Conservation (phyloP, 2,888 invertebrate genomes). For the Adineta ricciae region DNA sequence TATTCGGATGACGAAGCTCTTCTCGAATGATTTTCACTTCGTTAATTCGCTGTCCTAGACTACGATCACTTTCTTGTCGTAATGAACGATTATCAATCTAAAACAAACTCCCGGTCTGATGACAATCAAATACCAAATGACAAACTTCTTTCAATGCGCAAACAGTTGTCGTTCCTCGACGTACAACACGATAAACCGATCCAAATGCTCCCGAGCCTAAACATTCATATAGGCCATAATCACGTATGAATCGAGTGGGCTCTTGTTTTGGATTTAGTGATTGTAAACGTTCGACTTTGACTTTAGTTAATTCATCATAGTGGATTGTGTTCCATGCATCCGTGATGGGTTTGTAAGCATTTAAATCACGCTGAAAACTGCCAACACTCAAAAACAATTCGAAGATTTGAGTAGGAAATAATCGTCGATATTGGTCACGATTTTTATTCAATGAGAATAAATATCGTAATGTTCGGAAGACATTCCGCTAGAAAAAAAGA, state of each 20-base stretch:
- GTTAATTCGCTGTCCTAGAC: slow-evolving; percentile 50
- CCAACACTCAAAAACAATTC: slow-evolving; percentile 51
- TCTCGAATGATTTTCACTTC: slow-evolving; percentile 51
- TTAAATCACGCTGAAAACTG: slow-evolving; percentile 49
- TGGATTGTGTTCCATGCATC: slow-evolving; percentile 42
- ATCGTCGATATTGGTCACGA: slow-evolving; percentile 47
- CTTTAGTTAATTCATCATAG: slow-evolving; percentile 34
- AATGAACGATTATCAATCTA: slow-evolving; percentile 15
- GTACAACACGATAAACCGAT: slow-evolving; percentile 51
- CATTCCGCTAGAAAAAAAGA: slow-evolving; percentile 46
- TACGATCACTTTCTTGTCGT: slow-evolving; percentile 40
- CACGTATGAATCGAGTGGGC: slow-evolving; percentile 45
- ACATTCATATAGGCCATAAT: slow-evolving; percentile 51
- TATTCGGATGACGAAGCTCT: slow-evolving; percentile 51
- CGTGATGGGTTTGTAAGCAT: slow-evolving; percentile 44
- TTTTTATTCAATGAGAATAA: slow-evolving; percentile 51
- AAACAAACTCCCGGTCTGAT: not conserved
- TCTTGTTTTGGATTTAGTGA: slow-evolving; percentile 42
- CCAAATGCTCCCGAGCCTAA: slow-evolving; percentile 52
- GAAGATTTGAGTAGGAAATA: slow-evolving; percentile 49
- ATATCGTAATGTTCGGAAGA: slow-evolving; percentile 50
- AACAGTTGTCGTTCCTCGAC: slow-evolving; percentile 41
- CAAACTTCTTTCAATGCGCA: slow-evolving; percentile 51
- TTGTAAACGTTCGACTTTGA: slow-evolving; percentile 28
- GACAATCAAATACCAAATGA: not conserved